A percentile compares a stretch with the other conserved stretches of the same genome.
Conservation (phyloP, 2,113 vertebrate species). For the Drymodes brunneopygia region DNA sequence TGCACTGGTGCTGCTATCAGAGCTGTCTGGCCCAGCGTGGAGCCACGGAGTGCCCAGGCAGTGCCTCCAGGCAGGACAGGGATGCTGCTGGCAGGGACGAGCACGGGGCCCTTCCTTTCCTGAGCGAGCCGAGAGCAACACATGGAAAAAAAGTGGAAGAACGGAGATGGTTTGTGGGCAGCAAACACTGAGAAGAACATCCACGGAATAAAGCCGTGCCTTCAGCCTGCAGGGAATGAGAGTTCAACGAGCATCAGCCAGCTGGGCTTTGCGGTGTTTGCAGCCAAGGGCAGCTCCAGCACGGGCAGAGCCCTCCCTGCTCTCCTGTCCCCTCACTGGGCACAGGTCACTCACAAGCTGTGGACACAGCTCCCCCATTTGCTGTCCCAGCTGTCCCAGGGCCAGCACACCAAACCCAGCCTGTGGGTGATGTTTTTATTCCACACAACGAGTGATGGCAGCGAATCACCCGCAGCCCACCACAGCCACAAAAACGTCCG, state of each 20-base stretch:
- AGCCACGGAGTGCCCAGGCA: background rate
- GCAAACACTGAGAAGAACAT: background rate
- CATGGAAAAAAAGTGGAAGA: background rate
- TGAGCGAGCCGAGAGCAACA: background rate
- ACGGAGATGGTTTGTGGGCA: background rate
- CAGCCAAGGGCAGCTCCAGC: background rate
- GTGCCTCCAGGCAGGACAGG: background rate
- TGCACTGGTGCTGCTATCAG: background rate
- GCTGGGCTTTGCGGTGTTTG: background rate
- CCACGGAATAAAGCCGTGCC: background rate
- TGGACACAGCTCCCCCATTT: fast-evolving
- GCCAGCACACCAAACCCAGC: background rate
- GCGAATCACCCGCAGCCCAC: fast-evolving
- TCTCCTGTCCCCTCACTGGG: background rate
- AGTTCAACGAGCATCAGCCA: fast-evolving
- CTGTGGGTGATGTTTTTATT: fast-evolving
- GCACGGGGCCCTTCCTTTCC: background rate
- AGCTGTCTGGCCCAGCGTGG: background rate
- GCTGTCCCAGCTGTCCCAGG: background rate
- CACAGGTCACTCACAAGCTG: background rate
- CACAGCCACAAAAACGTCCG: fast-evolving
- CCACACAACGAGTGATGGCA: fast-evolving
- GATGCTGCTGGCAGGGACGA: background rate
- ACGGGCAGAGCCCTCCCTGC: background rate
- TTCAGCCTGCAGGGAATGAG: background rate